Percentiles rank a stretch among this genome's conserved stretches.
These are phyloP conservation scores for Drosophila mojavensis DNA, from an alignment of 1,140 invertebrate species.

Conservation along the genomic window DNA sequence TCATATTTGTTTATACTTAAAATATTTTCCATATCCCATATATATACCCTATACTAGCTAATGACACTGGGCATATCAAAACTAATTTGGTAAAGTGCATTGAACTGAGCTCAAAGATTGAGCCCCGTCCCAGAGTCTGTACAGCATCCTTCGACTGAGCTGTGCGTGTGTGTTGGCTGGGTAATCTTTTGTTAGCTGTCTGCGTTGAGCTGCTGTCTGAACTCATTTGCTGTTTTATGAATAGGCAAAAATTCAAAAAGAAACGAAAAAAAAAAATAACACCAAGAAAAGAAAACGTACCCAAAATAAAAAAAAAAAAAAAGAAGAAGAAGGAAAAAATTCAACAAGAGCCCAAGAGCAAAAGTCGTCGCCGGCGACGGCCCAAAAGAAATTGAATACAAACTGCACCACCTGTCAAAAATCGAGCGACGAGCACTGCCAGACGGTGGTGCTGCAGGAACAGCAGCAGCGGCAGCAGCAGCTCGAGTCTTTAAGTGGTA, in stretches of 20 bases:
- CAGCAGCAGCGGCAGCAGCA: constrained; percentile 36
- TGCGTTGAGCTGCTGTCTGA: constrained; percentile 52
- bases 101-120: constrained; percentile 53
- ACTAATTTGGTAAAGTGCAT: constrained; percentile 74
- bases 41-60: background rate
- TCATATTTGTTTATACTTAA: too few relatives aligned
- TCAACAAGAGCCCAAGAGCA: constrained; percentile 62
- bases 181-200: constrained; percentile 66
- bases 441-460: constrained; percentile 39
- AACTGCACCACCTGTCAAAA: constrained; percentile 83
- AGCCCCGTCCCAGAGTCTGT: constrained; percentile 21
- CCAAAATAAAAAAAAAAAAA: constrained; percentile 21
- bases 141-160: constrained; percentile 64
- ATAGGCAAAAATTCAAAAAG: constrained; percentile 72
- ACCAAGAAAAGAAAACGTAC: constrained; percentile 21
- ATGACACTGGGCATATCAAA: constrained; percentile 44
- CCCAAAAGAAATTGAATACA: constrained; percentile 74
- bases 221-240: constrained; percentile 81
- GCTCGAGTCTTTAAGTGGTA: constrained; percentile 35
- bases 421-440: constrained; percentile 62
- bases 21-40: background rate
- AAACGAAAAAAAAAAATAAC: constrained; percentile 15
- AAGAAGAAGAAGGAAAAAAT: constrained; percentile 1
- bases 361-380: constrained; percentile 73
- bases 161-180: constrained; percentile 20